Conservation (phyloP, 2,888 invertebrate genomes). For the Ernsta delagoae region DNA sequence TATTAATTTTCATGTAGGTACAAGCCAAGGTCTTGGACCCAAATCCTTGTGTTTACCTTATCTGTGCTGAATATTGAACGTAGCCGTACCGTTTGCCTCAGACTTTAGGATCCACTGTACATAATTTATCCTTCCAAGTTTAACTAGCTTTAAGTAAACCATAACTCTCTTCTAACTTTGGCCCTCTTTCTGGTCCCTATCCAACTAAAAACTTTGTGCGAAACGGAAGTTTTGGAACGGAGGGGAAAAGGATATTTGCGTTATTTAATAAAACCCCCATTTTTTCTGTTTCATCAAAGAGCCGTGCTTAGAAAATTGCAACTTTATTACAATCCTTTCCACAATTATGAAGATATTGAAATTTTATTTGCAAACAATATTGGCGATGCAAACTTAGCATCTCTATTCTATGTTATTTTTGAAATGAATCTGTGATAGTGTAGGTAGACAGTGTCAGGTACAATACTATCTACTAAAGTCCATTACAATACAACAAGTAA, state of each 20-base stretch:
- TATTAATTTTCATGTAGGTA: background rate
- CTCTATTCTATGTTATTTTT: no score
- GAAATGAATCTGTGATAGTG: no score
- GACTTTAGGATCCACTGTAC: background rate
- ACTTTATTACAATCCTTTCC: no score
- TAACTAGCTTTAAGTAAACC: background rate
- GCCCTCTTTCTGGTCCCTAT: background rate
- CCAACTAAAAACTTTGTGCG: constrained; percentile 1
- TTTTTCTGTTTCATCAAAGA: background rate
- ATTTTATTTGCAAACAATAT: no score
- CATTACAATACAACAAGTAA: no score
- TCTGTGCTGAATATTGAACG: constrained; percentile 13
- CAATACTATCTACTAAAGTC: no score
- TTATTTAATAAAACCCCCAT: background rate
- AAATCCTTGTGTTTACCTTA: constrained; percentile 18
- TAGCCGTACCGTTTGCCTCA: background rate
- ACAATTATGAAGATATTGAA: no score
- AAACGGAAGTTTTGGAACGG: background rate
- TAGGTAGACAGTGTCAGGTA: no score
- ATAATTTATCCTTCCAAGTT: constrained; percentile 23
- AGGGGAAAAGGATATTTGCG: background rate
- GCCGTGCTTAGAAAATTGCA: background rate
- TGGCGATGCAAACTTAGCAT: no score
- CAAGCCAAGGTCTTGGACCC: constrained; percentile 13
- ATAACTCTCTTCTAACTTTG: constrained; percentile 3